These are phyloP conservation scores for Heteromormyrus szaboi DNA, from an alignment of 2,797 vertebrate species.

Conservation along the genomic window DNA sequence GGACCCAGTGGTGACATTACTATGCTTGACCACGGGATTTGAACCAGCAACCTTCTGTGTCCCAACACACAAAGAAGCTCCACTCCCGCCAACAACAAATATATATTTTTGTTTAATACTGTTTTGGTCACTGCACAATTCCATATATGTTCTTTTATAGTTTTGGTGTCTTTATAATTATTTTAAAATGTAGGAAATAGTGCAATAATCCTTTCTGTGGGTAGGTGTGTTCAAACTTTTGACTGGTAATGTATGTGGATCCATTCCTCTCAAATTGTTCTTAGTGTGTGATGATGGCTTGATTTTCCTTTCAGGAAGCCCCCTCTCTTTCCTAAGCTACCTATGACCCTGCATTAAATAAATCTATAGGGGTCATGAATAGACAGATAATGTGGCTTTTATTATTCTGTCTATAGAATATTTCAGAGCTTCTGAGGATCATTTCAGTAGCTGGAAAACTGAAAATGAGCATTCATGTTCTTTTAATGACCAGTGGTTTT, in stretches of 20 bases:
- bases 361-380: neutral
- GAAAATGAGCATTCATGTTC: neutral
- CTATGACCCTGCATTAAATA: neutral
- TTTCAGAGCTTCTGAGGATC: neutral
- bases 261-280: neutral
- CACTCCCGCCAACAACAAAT: neutral
- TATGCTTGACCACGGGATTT: neutral
- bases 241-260: neutral
- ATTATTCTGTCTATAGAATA: neutral
- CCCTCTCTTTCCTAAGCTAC: neutral
- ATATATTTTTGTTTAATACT: neutral
- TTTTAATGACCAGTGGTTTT: neutral
- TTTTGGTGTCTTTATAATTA: neutral
- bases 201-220: neutral
- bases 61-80: neutral
- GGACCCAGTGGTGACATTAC: neutral
- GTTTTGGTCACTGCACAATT: neutral
- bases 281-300: neutral
- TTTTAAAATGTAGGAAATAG: neutral
- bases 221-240: neutral
- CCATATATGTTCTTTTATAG: neutral
- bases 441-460: neutral
- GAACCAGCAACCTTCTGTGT: neutral
- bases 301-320: neutral
- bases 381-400: neutral